Evolutionary conservation across 2,113 vertebrate genomes (phyloP).

Genomic region (Nesogale talazaci): DNA sequence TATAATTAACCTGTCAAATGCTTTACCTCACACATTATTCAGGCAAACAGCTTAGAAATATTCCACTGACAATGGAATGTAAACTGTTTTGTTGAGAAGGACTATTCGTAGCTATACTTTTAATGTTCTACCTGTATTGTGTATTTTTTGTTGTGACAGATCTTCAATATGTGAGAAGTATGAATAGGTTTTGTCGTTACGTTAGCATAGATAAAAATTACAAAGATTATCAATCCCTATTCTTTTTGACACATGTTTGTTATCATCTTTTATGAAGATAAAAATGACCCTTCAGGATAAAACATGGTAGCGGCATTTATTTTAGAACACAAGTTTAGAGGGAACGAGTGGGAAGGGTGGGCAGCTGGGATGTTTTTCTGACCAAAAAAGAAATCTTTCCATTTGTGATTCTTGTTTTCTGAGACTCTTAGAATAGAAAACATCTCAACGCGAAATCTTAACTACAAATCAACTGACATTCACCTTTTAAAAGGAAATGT

Average conservation of each 20-base stretch:
- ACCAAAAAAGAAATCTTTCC: slow-evolving; percentile 3
- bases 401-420: slow-evolving; percentile 45
- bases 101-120: slow-evolving; percentile 10
- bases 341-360: not conserved
- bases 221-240: slow-evolving; percentile 59
- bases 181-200: slow-evolving; percentile 65
- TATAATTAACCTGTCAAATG: slow-evolving; percentile 77
- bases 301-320: slow-evolving; percentile 42
- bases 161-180: slow-evolving; percentile 62
- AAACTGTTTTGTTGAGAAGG: slow-evolving; percentile 53
- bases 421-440: slow-evolving; percentile 19
- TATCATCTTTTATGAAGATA: slow-evolving; percentile 60
- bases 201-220: slow-evolving; percentile 63
- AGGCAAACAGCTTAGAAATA: slow-evolving; percentile 68
- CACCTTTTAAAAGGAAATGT: slow-evolving; percentile 23
- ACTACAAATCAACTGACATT: slow-evolving; percentile 38
- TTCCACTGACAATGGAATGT: slow-evolving; percentile 42
- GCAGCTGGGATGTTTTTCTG: slow-evolving; percentile 4
- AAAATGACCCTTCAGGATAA: slow-evolving; percentile 33
- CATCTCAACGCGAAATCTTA: slow-evolving; percentile 53
- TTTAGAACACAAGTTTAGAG: not conserved
- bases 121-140: slow-evolving; percentile 57
- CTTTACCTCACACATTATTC: slow-evolving; percentile 73
- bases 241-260: slow-evolving; percentile 40
- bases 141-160: slow-evolving; percentile 75